Evolutionary conservation across 2,888 invertebrate species (phyloP).

Genomic region (Julus scandinavius): DNA sequence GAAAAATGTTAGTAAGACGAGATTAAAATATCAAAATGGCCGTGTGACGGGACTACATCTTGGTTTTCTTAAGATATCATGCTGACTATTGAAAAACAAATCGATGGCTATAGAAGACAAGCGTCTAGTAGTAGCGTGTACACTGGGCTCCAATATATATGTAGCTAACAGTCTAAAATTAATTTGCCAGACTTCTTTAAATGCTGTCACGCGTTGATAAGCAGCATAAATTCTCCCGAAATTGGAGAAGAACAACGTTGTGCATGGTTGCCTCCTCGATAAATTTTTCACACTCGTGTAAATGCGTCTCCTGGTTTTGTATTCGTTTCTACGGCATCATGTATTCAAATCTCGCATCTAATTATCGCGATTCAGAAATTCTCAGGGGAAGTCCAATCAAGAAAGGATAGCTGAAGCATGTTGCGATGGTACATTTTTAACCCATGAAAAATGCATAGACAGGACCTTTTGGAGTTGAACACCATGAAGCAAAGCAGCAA

Average conservation of each 20-base stretch:
- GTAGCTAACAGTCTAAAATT: constrained; percentile 28
- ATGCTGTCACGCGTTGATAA: constrained; percentile 40
- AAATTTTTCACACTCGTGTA: constrained; percentile 45
- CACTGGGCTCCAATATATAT: neutral
- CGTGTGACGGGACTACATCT: neutral
- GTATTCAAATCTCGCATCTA: constrained; percentile 38
- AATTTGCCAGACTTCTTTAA: constrained; percentile 45
- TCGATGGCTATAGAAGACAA: neutral
- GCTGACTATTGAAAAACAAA: neutral
- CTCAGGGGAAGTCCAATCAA: constrained; percentile 30
- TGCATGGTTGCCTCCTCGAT: constrained; percentile 14
- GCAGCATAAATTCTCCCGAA: constrained; percentile 23
- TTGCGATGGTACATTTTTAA: neutral
- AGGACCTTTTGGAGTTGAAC: neutral
- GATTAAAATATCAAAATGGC: neutral
- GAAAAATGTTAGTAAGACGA: neutral
- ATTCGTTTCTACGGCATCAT: neutral
- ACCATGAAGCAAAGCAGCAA: neutral
- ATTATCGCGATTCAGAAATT: constrained; percentile 36
- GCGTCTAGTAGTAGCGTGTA: neutral
- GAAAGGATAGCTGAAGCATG: constrained; percentile 24
- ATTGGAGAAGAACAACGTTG: constrained; percentile 45
- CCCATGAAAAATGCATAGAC: neutral
- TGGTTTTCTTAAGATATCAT: neutral
- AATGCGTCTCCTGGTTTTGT: constrained; percentile 23